Evolutionary conservation across 1,140 invertebrate species (phyloP), one percentile per base, ranked within the genome.

Genomic region (Diorhabda carinulata): DNA sequence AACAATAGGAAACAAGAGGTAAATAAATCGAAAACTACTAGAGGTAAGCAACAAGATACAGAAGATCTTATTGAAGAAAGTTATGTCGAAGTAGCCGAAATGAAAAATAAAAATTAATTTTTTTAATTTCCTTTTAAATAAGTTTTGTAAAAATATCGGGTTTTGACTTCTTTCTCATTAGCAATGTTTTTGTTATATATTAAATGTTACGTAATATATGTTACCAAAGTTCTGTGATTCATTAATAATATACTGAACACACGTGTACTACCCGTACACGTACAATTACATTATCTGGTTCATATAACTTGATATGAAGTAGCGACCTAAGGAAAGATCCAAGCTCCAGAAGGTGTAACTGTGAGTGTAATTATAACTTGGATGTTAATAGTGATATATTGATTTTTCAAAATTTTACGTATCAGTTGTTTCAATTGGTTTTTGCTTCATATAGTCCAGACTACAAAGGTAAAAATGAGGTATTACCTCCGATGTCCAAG

Each of bases 1-100:
- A 74, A 69, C 64, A 72, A 58, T 71, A 72, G 69, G 67, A 62
- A 67, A 44, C 47, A 69, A 59, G 61, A 71, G 56, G 57, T 41
- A 62, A 62, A 62, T 64, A 61, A 58, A 59, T 64, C 43, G 43
- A 45, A 58, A 70, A 47, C 10, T 56, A 70, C 58, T 43, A 44
- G 63, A 47, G 44, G 40, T 57, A 69, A 52, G 47, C 43, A 45
- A 66, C 7, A 42, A 57, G 57, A 67, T 44, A 59, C 2, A 8
- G 45, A 56, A n/a, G 65, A 70, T 4, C 25, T 52, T 58, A 68
- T 40, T 52, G 62, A 65, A 57, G 68, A 72, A 6, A 72, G 70
- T 61, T 68, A 72, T 70, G 58, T 41, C 40, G 70, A 72, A 61
- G 70, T 68, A 65, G 66, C 63, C 41, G 69, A 74, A 70, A 41